Percentiles rank a stretch among this genome's conserved stretches.
phyloP scores from a whole-genome alignment of 2,113 vertebrate genomes.

The Gulo gulo region DNA sequence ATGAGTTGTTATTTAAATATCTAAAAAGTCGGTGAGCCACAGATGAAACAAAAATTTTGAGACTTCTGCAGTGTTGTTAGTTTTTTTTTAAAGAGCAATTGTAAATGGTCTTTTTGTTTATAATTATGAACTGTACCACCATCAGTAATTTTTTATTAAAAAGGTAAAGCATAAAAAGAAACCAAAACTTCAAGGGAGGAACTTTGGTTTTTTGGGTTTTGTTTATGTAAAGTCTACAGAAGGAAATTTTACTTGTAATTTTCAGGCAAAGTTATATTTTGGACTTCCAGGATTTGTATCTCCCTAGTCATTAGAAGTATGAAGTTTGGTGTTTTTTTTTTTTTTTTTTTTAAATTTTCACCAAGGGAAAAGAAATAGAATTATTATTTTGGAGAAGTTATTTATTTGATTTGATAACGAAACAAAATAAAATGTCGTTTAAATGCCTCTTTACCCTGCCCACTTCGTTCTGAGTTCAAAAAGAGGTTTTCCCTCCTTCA shows the following conservation, averaged over 20 bases:
- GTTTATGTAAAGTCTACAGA: slow-evolving; percentile 5
- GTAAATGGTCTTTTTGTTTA: not conserved
- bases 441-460: not conserved
- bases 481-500: not conserved
- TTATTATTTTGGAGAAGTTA: not conserved
- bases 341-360: not conserved
- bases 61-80: not conserved
- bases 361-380: not conserved
- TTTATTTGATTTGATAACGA: not conserved
- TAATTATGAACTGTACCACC: not conserved
- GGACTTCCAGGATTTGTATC: not conserved
- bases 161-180: not conserved
- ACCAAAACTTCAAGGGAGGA: not conserved
- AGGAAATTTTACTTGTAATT: slow-evolving; percentile 47
- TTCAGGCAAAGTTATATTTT: slow-evolving; percentile 40
- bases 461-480: slow-evolving; percentile 1
- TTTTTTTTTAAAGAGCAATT: not conserved
- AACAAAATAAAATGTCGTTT: not conserved
- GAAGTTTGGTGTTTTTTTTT: not conserved
- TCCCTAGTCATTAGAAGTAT: not conserved
- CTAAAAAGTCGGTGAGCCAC: slow-evolving; percentile 2
- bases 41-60: not conserved
- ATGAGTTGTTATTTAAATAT: not conserved
- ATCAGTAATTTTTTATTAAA: not conserved
- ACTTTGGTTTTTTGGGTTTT: not conserved